phyloP scores from a whole-genome alignment of 1,140 invertebrate species.

The Rhynchophorus ferrugineus region DNA sequence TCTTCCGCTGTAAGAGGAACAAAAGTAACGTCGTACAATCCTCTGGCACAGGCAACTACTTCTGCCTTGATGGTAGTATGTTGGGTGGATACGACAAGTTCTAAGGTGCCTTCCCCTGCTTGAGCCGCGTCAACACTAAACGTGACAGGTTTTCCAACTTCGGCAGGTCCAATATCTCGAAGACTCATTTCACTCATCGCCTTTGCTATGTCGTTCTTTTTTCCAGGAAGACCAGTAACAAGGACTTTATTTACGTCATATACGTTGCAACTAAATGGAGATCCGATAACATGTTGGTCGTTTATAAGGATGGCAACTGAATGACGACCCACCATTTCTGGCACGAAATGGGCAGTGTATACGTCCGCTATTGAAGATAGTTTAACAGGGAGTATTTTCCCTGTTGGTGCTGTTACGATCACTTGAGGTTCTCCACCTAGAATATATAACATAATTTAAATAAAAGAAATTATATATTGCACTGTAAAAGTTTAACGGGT shows the following conservation, averaged over 20 bases:
- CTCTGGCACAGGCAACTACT: constrained; percentile 75
- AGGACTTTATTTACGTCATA: constrained; percentile 83
- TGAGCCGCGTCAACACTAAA: constrained; percentile 92
- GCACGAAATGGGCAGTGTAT: constrained; percentile 68
- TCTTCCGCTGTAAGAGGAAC: constrained; percentile 81
- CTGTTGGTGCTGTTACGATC: constrained; percentile 70
- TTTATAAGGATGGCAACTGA: constrained; percentile 73
- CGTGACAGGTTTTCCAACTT: constrained; percentile 75
- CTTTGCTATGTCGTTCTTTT: constrained; percentile 35
- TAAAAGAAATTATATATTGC: too few relatives aligned
- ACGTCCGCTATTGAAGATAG: constrained; percentile 54
- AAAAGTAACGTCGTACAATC: constrained; percentile 94
- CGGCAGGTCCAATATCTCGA: constrained; percentile 49
- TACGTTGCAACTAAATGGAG: constrained; percentile 88
- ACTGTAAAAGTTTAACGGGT: too few relatives aligned
- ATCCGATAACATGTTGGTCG: constrained; percentile 75
- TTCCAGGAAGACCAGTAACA: constrained; percentile 62
- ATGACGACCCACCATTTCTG: constrained; percentile 80
- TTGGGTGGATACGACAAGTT: constrained; percentile 86
- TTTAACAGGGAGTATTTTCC: constrained; percentile 61
- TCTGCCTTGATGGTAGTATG: constrained; percentile 81
- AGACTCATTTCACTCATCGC: constrained; percentile 45
- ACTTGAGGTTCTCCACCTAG: constrained; percentile 56
- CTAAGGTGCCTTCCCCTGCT: constrained; percentile 91
- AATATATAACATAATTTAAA: constrained; percentile 17